phyloP scores from a whole-genome alignment of 2,888 invertebrate genomes.

The Oligia latruncula region DNA sequence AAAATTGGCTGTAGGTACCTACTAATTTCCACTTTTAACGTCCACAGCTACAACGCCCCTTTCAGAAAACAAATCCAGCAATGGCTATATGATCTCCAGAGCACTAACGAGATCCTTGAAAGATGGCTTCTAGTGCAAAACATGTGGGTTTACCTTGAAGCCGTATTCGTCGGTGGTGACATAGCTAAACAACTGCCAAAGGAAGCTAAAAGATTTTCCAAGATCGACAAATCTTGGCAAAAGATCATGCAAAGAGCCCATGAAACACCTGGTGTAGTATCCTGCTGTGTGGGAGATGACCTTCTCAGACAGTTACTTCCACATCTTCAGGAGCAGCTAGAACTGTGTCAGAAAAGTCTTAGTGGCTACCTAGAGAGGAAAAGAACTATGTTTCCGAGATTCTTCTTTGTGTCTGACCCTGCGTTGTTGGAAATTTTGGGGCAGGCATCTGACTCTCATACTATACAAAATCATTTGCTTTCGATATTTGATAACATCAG shows the following conservation, averaged over 20 bases:
- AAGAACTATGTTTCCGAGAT: slow-evolving; percentile 97
- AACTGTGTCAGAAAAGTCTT: slow-evolving; percentile 98
- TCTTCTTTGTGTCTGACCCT: slow-evolving; percentile 98
- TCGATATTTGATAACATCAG: slow-evolving; percentile 99
- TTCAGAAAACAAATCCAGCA: slow-evolving; percentile 98
- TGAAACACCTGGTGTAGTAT: slow-evolving; percentile 98
- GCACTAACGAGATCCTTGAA: slow-evolving; percentile 98
- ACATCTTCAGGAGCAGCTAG: slow-evolving; percentile 98
- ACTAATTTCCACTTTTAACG: slow-evolving; percentile 14
- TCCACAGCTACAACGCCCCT: slow-evolving; percentile 96
- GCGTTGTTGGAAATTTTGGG: slow-evolving; percentile 97
- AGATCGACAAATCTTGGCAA: slow-evolving; percentile 99
- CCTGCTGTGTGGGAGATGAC: slow-evolving; percentile 99
- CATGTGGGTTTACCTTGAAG: slow-evolving; percentile 99
- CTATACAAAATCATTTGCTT: slow-evolving; percentile 97
- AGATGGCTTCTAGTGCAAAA: slow-evolving; percentile 99
- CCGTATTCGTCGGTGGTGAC: slow-evolving; percentile 99
- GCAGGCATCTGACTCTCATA: slow-evolving; percentile 98
- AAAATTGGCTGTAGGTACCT: neutral
- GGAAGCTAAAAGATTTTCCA: slow-evolving; percentile 98
- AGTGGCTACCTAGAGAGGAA: slow-evolving; percentile 98
- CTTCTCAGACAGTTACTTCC: slow-evolving; percentile 97
- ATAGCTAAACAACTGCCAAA: slow-evolving; percentile 99
- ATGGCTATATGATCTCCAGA: slow-evolving; percentile 98
- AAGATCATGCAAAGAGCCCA: slow-evolving; percentile 99